These are phyloP conservation scores for Bellardia bayeri DNA, from an alignment of 2,888 invertebrate genomes.

Conservation along the genomic window DNA sequence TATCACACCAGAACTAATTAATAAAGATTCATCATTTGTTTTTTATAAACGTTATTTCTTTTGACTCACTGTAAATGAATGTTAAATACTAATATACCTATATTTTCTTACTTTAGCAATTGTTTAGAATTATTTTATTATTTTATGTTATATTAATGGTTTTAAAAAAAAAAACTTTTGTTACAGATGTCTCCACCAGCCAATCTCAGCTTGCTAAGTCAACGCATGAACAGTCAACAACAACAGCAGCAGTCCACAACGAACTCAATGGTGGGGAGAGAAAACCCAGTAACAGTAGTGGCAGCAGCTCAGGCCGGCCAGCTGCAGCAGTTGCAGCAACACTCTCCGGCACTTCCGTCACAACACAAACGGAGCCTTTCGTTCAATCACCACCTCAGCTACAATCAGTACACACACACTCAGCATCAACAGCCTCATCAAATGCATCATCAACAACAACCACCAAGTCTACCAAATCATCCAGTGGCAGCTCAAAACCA, in stretches of 20 bases:
- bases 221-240: slow-evolving; percentile 78
- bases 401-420: slow-evolving; percentile 86
- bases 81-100: slow-evolving; percentile 58
- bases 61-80: slow-evolving; percentile 41
- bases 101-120: too few species aligned
- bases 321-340: slow-evolving; percentile 73
- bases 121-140: not conserved
- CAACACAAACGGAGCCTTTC: slow-evolving; percentile 89
- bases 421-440: slow-evolving; percentile 85
- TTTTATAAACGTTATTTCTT: slow-evolving; percentile 30
- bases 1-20: slow-evolving; percentile 58
- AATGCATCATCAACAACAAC: slow-evolving; percentile 84
- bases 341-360: slow-evolving; percentile 83
- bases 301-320: slow-evolving; percentile 54
- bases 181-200: slow-evolving; percentile 87
- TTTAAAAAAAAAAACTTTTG: not conserved
- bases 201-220: slow-evolving; percentile 81
- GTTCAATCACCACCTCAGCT: slow-evolving; percentile 89
- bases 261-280: slow-evolving; percentile 59
- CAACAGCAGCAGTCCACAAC: slow-evolving; percentile 70
- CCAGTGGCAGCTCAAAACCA: slow-evolving; percentile 83
- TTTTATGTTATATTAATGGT: not conserved
- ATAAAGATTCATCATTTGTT: slow-evolving; percentile 34
- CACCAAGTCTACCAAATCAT: slow-evolving; percentile 87
- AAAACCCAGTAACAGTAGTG: slow-evolving; percentile 71